Evolutionary conservation across 2,797 vertebrate species (phyloP), one percentile per base, ranked within the genome.

Genomic region (Poeciliopsis infans): DNA sequence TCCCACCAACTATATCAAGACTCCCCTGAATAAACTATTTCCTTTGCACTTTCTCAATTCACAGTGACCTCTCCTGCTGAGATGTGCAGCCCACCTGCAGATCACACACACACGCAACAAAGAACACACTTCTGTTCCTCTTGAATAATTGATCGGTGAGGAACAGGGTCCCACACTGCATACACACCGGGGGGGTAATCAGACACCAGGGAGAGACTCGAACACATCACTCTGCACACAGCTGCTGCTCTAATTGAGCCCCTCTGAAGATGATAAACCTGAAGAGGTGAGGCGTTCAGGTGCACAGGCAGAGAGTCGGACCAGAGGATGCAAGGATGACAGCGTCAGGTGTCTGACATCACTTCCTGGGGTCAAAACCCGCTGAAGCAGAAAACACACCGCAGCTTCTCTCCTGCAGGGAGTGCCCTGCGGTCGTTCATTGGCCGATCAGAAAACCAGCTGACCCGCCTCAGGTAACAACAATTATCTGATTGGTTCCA

Each of bases 121-220:
- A 75, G 74, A 78, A 86, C 84, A 85, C 85, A 86, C 79, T 53
- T 55, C 83, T 84, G 83, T 78, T 79, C 46, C 68, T 87, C 36
- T 1, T 95, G 78, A 93, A 95, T 94, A 89, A 95, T 94, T 95
- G 82, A 95, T 83, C 4, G 66, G 86, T 39, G 74, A 87, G 68
- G 49, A 7, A 88, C 86, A 80, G 75, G 47, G 83, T 83, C 72
- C 79, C 80, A 81, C 81, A 74, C 55, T 25, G 64, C 83, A 72
- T 16, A 79, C 80, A 84, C 81, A 85, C 81, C 68, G 77, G 83
- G 78, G 57, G 49, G 72, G 92, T 89, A 92, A 92, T 72, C 79
- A 74, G 89, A 93, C 89, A 91, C 92, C 68, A 0, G 66, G 2
- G 69, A 83, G 64, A 81, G 81, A 47, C 75, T 75, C 64, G 12